Base-by-base conservation (phyloP, 2,113 vertebrate species). In the Phoxinus phoxinus region DNA sequence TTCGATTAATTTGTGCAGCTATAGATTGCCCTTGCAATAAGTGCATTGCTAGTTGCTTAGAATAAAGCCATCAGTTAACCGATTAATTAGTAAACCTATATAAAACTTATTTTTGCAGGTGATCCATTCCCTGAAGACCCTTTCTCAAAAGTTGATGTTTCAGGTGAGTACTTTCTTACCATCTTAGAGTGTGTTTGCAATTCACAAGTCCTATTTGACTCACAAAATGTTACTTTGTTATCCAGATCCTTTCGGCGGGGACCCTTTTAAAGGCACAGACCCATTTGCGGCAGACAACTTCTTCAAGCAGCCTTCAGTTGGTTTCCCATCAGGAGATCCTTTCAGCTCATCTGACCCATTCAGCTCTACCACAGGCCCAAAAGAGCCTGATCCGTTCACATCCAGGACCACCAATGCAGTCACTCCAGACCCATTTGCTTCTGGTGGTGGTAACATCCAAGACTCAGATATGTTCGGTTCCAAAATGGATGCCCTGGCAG, bases 41-140 rank as follows among this genome's bases (percentile, higher is more conserved):
- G n/a, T 48, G 1, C 21, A 17, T n/a, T 75, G 25, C 0, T 48
- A 32, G 13, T 76, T 61, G 6, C 17, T 84, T 30, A 25, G 7
- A 2, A n/a, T 25, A 61, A 41, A 37, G 61, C 1, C 2, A 37
- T 35, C 27, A 58, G 17, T 17, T 51, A 23, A 30, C 32, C 5
- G 21, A 46, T 8, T 46, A 6, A 65, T 6, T 77, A 4, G 32
- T 37, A 59, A 79, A 59, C 6, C 2, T 46, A 27, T 51, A 13
- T 75, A 17, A 51, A 75, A 76, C 46, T 27, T 8, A 15, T 85
- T 71, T 56, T 21, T 75, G 74, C 83, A 99, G 98, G 93, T 86
- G 97, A 99, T 93, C 97, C 97, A 84, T 99, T 99, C 91, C 98
- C 97, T 89, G 97, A 99, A 90, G 98, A 99, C 91, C 97, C 95